phyloP scores from a whole-genome alignment of 2,797 vertebrate genomes.

The Rhinichthys osculus region DNA sequence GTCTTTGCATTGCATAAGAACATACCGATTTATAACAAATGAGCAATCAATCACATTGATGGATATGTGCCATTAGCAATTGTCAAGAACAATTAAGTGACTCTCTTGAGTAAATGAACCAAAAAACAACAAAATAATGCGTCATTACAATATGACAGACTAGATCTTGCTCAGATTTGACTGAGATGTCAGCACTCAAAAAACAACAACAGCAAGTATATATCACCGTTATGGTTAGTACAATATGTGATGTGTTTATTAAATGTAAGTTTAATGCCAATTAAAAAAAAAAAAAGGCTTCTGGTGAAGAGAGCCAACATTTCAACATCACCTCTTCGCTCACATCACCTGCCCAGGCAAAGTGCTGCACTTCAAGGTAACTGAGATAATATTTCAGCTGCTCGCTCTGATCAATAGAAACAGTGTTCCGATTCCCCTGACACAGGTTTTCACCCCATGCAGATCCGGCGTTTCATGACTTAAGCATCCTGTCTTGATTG shows the following conservation, averaged over 20 bases:
- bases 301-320: not conserved
- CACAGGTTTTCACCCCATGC: slow-evolving; percentile 76
- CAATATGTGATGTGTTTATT: not conserved
- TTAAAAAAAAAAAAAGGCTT: not conserved
- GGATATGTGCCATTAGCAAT: not conserved
- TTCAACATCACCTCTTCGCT: slow-evolving; percentile 21
- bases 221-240: too few relatives aligned
- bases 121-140: not conserved
- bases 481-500: slow-evolving; percentile 69
- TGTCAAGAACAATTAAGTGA: not conserved
- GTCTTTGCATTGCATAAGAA: not conserved
- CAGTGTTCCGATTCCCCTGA: slow-evolving; percentile 81
- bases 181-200: not conserved
- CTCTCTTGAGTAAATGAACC: not conserved
- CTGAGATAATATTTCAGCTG: slow-evolving; percentile 75
- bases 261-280: not conserved
- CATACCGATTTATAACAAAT: not conserved
- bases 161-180: not conserved
- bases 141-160: not conserved
- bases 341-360: slow-evolving; percentile 43
- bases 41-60: not conserved
- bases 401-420: slow-evolving; percentile 75
- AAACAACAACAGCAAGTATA: not conserved
- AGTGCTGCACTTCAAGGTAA: slow-evolving; percentile 60
- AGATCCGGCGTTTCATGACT: slow-evolving; percentile 72